Evolutionary conservation across 2,113 vertebrate genomes (phyloP).

Genomic region (Nannospalax galili): DNA sequence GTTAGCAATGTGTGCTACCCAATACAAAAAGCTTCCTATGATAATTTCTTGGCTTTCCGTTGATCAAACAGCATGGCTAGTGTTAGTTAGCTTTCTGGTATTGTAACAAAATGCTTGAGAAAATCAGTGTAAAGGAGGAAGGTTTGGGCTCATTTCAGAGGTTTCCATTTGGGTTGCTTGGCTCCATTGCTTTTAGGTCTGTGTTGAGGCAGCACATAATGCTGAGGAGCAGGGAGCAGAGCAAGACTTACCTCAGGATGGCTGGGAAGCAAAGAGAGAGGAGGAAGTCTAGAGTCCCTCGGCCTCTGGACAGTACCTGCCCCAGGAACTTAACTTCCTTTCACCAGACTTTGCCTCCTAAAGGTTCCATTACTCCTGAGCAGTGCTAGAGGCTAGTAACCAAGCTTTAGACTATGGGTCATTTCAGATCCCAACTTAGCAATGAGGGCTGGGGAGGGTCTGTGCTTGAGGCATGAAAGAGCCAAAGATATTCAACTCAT

Average conservation of each 20-base stretch:
- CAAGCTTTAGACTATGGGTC: not conserved
- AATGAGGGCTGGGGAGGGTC: not conserved
- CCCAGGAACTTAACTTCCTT: not conserved
- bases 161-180: not conserved
- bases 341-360: not conserved
- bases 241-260: not conserved
- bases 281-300: not conserved
- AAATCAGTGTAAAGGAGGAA: not conserved
- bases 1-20: not conserved
- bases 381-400: not conserved
- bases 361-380: not conserved
- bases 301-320: not conserved
- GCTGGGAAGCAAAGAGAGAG: not conserved
- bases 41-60: not conserved
- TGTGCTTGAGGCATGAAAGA: not conserved
- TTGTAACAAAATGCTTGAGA: not conserved
- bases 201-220: not conserved
- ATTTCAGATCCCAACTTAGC: not conserved
- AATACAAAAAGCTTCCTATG: not conserved
- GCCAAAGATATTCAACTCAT: conserved; percentile 8
- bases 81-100: not conserved
- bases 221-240: not conserved
- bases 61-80: not conserved
- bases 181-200: not conserved
- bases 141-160: not conserved